These are phyloP conservation scores for Scleropages formosus DNA, from an alignment of 2,797 vertebrate genomes.

Conservation along the genomic window DNA sequence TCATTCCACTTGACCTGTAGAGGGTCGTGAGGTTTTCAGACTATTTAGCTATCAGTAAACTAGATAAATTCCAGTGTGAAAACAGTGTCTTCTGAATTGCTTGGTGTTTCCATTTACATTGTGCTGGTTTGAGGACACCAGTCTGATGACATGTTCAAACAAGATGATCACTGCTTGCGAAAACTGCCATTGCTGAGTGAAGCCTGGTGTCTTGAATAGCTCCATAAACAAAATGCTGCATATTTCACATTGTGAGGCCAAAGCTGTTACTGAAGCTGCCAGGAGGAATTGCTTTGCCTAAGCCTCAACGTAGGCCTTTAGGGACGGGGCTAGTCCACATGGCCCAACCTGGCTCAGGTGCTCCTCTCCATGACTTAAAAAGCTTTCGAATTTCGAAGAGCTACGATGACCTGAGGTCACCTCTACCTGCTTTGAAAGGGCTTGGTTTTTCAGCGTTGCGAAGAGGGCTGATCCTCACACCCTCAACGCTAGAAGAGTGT, in stretches of 20 bases:
- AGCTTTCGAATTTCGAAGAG: slow-evolving; percentile 14
- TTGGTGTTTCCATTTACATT: too few relatives aligned
- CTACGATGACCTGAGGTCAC: background rate
- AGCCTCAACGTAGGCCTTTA: slow-evolving; percentile 12
- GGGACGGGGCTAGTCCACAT: slow-evolving; percentile 26
- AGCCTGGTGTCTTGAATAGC: too few relatives aligned
- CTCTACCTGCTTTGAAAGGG: background rate
- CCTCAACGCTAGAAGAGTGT: background rate
- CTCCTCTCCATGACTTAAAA: slow-evolving; percentile 22
- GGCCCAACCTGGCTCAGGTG: slow-evolving; percentile 18
- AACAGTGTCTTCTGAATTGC: too few relatives aligned
- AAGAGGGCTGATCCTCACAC: background rate
- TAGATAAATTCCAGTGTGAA: too few relatives aligned
- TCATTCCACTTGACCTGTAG: too few relatives aligned
- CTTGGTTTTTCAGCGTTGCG: background rate
- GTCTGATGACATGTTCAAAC: too few relatives aligned
- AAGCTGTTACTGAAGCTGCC: slow-evolving; percentile 26
- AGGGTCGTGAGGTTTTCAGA: too few relatives aligned
- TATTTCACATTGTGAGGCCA: slow-evolving; percentile 20
- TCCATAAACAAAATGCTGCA: background rate
- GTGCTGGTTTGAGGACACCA: too few relatives aligned
- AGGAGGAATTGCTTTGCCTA: slow-evolving; percentile 22
- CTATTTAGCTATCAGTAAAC: too few relatives aligned
- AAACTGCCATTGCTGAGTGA: too few relatives aligned
- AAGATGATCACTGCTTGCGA: too few relatives aligned